A percentile compares a stretch with the other conserved stretches of the same genome.
Conservation (phyloP, 1,140 invertebrate species). For the Radopholus similis region DNA sequence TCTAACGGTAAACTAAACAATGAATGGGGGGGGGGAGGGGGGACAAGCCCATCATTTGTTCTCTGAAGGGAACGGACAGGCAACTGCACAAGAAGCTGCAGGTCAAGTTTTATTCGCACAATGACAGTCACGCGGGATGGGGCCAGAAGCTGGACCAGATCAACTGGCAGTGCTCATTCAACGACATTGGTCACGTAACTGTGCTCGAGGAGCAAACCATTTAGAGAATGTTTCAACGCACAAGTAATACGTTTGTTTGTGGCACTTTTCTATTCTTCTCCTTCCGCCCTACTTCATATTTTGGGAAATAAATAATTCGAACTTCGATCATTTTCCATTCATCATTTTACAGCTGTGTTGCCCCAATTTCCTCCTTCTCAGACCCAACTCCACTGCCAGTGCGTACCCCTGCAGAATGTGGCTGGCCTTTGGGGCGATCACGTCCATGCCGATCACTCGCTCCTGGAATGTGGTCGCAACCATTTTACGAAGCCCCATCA, state of each 20-base stretch:
- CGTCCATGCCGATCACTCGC: conserved; percentile 26
- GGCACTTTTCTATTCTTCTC: too few relatives aligned
- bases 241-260: too few relatives aligned
- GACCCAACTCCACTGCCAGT: conserved; percentile 30
- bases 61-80: conserved; percentile 6
- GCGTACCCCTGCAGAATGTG: conserved; percentile 26
- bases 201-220: conserved; percentile 17
- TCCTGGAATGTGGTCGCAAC: conserved; percentile 20
- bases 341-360: neutral
- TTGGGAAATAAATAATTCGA: neutral
- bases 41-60: neutral
- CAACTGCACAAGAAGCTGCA: conserved; percentile 29
- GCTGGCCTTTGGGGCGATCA: conserved; percentile 25
- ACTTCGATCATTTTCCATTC: conserved; percentile 10
- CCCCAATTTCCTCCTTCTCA: neutral
- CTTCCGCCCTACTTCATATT: too few relatives aligned
- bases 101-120: conserved; percentile 28
- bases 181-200: conserved; percentile 16
- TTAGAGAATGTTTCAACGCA: too few relatives aligned
- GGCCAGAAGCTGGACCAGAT: conserved; percentile 29
- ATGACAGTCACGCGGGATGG: conserved; percentile 26
- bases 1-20: conserved; percentile 5
- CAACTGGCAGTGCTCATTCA: conserved; percentile 20
- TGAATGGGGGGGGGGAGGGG: neutral
- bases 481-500: neutral